Base-by-base conservation (phyloP, 2,888 invertebrate species). In the Tetheella fluctuosa region DNA sequence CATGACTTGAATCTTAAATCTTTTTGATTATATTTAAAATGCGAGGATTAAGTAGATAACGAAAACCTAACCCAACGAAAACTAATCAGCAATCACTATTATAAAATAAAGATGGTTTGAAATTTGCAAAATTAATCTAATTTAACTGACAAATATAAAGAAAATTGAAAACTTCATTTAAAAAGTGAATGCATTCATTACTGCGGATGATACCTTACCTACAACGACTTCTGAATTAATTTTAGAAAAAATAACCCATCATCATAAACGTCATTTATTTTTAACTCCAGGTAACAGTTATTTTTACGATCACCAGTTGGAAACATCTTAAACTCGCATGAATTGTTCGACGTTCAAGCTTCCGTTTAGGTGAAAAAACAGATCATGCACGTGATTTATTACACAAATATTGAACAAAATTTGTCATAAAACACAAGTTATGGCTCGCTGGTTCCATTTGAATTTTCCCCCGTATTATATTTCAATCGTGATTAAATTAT, bases 381-480 rank as follows among this genome's bases (percentile, higher is more conserved):
- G 85, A 87, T 83, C 83, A 84, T 75, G 73, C 70, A 39, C 48
- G 64, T 83, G 86, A 88, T 89, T 88, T 89, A 89, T 79, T 76
- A 77, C 72, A 79, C 79, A 86, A 88, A 89, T 85, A 85, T 87
- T 86, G 84, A 80, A 89, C 83, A 76, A 80, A 86, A 84, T 87
- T 86, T 86, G 85, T 89, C 88, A 81, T 89, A 88, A 89, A 88
- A 65, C 72, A 67, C 67, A 64, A 63, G 86, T 88, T 88, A 89
- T 80, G 75, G 76, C 69, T 67, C 62, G 55, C 61, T 65, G 75
- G 74, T 73, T 80, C 78, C 79, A 81, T 84, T 81, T 73, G 67
- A 83, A 79, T 72, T 77, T 79, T 77, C 79, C 63, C 70, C 67
- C 60, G 77, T 70, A 82, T 81, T 81, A 82, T 81, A 83, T 81